These are phyloP conservation scores for Ceratitis capitata DNA, from an alignment of 1,140 invertebrate species.

Conservation along the genomic window DNA sequence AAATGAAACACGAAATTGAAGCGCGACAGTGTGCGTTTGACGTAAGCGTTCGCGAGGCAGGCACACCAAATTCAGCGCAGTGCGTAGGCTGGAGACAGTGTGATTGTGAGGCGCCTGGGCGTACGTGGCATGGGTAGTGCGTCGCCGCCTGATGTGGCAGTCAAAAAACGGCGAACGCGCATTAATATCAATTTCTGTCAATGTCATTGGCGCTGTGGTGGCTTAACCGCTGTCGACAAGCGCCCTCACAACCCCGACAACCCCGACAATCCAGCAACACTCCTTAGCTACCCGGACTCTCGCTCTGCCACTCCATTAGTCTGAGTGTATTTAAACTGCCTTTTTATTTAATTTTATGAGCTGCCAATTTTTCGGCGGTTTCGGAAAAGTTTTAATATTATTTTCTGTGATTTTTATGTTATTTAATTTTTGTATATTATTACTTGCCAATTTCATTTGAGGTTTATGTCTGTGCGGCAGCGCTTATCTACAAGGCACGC, in stretches of 20 bases:
- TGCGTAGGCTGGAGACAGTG: neutral
- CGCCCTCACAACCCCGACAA: neutral
- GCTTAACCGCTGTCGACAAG: neutral
- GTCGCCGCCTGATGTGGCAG: neutral
- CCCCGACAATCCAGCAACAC: too few species aligned
- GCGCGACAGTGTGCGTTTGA: neutral
- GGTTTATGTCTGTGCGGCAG: neutral
- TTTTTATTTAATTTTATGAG: neutral
- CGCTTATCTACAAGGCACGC: neutral
- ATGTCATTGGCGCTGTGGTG: slow-evolving; percentile 8
- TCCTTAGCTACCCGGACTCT: too few species aligned
- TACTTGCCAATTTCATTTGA: neutral
- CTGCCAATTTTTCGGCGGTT: slow-evolving; percentile 21
- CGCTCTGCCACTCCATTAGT: neutral
- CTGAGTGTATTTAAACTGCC: neutral
- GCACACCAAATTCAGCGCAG: neutral
- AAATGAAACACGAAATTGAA: neutral
- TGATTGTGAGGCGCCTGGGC: neutral
- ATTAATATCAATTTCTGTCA: slow-evolving; percentile 36
- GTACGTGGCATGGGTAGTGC: neutral
- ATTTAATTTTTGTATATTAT: neutral
- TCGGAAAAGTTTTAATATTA: slow-evolving; percentile 9
- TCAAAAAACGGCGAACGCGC: neutral
- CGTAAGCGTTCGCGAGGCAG: neutral
- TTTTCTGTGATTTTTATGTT: neutral